Base-by-base conservation (phyloP, 2,888 invertebrate species). In the Oeneis ivallda region DNA sequence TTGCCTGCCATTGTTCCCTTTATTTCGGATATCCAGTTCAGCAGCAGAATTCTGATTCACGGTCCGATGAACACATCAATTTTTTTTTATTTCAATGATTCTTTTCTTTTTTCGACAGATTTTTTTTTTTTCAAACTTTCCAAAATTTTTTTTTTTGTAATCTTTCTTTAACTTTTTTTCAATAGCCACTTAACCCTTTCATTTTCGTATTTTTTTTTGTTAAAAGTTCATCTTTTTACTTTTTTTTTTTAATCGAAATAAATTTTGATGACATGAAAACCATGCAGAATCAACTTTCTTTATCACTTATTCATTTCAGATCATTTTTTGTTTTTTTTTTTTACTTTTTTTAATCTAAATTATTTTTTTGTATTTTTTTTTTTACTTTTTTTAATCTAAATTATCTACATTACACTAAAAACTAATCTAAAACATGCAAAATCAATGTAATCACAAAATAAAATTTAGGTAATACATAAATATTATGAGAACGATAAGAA, bases 161-260 rank as follows among this genome's bases (percentile, higher is more conserved):
- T 26, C 1, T 26, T 26, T 26, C 1, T 26, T 26, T 5, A 26
- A 26, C 26, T 26, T 26, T 26, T 26, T 26, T 26, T 26, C 26
- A 26, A 26, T 1, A 26, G 5, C 26, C 5, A 26, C 5, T 0
- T 26, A 26, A 4, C 26, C 26, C 1, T 5, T 1, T 26, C 26
- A 26, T 2, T 26, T 4, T 26, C 26, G 2, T 26, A 4, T 54
- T 65, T 65, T 70, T 72, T 68, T 71, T 70, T 73, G 64, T 53
- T 26, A 39, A 62, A 57, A 53, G 52, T 67, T 62, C 43, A 34
- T 3, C 34, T 13, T 37, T 53, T 37, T 53, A n/a, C n/a, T 8
- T 15, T 53, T 53, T 52, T n/a, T 52, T n/a, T 34, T 9, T n/a
- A 53, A 9, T 37, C 13, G n/a, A n/a, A n/a, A n/a, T n/a, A n/a